Evolutionary conservation across 2,888 invertebrate species (phyloP).

Genomic region (Macaria liturata): DNA sequence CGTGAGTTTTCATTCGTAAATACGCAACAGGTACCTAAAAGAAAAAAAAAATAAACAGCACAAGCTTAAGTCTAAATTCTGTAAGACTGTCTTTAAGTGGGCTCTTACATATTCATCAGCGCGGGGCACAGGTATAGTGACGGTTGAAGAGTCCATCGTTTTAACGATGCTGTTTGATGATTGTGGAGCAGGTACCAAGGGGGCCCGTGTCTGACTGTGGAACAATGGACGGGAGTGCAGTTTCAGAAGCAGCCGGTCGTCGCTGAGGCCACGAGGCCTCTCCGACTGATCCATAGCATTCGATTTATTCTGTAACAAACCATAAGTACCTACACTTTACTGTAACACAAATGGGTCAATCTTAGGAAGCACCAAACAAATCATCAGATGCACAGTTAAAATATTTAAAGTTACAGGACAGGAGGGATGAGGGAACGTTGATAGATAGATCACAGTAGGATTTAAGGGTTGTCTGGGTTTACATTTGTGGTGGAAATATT

Average conservation of each 20-base stretch:
- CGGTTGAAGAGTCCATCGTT: neutral
- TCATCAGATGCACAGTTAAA: too few species aligned
- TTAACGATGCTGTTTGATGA: constrained; percentile 11
- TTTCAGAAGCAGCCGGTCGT: neutral
- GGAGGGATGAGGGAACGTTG: too few species aligned
- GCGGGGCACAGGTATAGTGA: neutral
- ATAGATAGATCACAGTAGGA: too few species aligned
- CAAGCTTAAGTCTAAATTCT: too few species aligned
- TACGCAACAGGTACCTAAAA: neutral
- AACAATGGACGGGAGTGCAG: neutral
- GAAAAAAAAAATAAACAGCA: too few species aligned
- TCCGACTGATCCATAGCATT: constrained; percentile 6
- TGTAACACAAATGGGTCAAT: too few species aligned
- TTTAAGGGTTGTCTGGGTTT: too few species aligned
- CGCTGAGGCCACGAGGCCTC: neutral
- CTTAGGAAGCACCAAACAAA: too few species aligned
- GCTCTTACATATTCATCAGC: constrained; percentile 21
- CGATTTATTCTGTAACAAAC: constrained; percentile 27
- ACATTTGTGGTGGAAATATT: too few species aligned
- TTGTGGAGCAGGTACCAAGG: constrained; percentile 5
- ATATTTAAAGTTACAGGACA: too few species aligned
- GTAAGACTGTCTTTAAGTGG: too few species aligned
- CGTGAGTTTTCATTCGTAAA: constrained; percentile 8
- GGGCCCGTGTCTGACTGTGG: neutral
- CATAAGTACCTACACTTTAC: neutral